Percentiles rank a stretch among this genome's conserved stretches.
phyloP scores from a whole-genome alignment of 2,888 invertebrate genomes.

The Nomada goodeniana region DNA sequence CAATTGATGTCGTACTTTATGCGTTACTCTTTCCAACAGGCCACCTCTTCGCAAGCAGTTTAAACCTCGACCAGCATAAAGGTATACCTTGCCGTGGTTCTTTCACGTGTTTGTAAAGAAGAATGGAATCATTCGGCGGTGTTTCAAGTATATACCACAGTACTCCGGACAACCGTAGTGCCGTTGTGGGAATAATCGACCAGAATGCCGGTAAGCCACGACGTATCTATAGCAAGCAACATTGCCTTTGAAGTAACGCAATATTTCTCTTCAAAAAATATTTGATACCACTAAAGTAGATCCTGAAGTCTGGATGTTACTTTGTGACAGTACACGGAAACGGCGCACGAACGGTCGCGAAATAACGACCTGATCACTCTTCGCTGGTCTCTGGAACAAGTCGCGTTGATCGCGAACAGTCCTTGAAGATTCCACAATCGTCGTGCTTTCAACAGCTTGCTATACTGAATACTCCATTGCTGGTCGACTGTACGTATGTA shows the following conservation, averaged over 20 bases:
- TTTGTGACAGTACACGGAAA: too few relatives aligned
- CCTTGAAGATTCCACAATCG: conserved; percentile 54
- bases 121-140: background rate
- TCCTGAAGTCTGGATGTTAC: background rate
- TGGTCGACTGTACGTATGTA: conserved; percentile 18
- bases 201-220: background rate
- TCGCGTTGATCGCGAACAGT: conserved; percentile 38
- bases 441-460: conserved; percentile 27
- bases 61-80: background rate
- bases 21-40: too few relatives aligned
- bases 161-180: background rate
- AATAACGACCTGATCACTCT: conserved; percentile 1
- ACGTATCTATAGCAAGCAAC: background rate
- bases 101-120: background rate
- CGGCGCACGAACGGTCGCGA: conserved; percentile 6
- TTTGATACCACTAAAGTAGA: background rate
- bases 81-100: background rate
- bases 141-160: background rate
- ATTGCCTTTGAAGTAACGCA: too few relatives aligned
- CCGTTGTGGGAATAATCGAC: conserved; percentile 27
- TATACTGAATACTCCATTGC: conserved; percentile 26
- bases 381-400: background rate
- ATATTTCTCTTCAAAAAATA: background rate
- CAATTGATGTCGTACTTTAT: background rate
- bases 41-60: background rate